phyloP scores from a whole-genome alignment of 2,113 vertebrate genomes.

The Leptocoma aspasia region DNA sequence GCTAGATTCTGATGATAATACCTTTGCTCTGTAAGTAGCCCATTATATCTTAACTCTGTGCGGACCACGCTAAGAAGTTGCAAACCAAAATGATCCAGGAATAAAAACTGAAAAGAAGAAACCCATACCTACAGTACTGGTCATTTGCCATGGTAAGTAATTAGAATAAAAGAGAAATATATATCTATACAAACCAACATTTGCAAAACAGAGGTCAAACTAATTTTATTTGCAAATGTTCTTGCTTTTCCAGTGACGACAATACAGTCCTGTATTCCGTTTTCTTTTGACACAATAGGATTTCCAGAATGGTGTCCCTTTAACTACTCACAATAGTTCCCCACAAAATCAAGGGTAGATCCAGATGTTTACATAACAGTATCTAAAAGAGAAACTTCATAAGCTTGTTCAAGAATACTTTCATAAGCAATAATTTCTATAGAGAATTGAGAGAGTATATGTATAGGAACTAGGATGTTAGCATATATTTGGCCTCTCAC shows the following conservation, averaged over 20 bases:
- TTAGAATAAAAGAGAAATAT: neutral
- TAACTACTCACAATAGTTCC: neutral
- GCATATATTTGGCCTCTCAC: neutral
- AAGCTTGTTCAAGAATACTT: neutral
- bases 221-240: conserved; percentile 4
- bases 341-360: neutral
- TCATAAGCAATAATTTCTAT: neutral
- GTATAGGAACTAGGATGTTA: neutral
- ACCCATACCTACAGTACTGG: neutral
- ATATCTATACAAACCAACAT: neutral
- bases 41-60: neutral
- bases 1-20: neutral
- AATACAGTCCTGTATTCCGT: neutral
- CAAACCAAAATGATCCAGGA: neutral
- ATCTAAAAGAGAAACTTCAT: neutral
- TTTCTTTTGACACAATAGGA: neutral
- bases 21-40: neutral
- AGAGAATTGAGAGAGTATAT: neutral
- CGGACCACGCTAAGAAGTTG: neutral
- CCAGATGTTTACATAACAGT: neutral
- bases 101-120: neutral
- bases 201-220: neutral
- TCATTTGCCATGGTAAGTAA: neutral
- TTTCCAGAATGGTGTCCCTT: neutral
- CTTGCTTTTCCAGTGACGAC: neutral